Conservation (phyloP, 2,888 invertebrate species). For the Ferrisia virgata region DNA sequence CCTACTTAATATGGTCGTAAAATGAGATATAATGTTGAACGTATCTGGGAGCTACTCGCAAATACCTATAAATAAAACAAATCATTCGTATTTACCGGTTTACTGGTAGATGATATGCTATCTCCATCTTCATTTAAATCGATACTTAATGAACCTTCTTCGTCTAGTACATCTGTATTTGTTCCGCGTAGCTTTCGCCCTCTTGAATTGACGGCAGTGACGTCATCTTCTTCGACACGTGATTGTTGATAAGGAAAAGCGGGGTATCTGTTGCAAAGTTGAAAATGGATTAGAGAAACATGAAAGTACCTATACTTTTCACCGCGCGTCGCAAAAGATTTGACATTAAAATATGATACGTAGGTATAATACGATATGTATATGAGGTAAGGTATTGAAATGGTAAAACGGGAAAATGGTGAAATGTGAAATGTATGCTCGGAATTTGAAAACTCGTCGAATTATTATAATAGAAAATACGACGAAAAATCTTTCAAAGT, state of each 20-base stretch:
- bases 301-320: not conserved
- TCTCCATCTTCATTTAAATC: conserved; percentile 20
- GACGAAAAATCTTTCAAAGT: not conserved
- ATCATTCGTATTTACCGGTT: conserved; percentile 31
- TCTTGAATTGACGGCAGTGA: conserved; percentile 24
- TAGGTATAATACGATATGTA: too few species aligned
- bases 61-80: not conserved
- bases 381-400: not conserved
- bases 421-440: not conserved
- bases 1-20: too few species aligned
- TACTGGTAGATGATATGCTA: conserved; percentile 30
- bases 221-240: conserved; percentile 37
- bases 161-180: not conserved
- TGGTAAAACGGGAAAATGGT: not conserved
- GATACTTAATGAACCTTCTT: conserved; percentile 2
- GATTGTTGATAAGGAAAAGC: conserved; percentile 33
- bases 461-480: conserved; percentile 6
- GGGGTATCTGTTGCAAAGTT: conserved; percentile 24
- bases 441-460: not conserved
- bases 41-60: not conserved
- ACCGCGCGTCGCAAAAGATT: not conserved
- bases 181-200: conserved; percentile 31
- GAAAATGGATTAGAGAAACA: conserved; percentile 1
- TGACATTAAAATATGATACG: conserved; percentile 15
- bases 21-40: too few species aligned